Base-by-base conservation (phyloP, 2,113 vertebrate genomes). In the Sceloporus tristichus region DNA sequence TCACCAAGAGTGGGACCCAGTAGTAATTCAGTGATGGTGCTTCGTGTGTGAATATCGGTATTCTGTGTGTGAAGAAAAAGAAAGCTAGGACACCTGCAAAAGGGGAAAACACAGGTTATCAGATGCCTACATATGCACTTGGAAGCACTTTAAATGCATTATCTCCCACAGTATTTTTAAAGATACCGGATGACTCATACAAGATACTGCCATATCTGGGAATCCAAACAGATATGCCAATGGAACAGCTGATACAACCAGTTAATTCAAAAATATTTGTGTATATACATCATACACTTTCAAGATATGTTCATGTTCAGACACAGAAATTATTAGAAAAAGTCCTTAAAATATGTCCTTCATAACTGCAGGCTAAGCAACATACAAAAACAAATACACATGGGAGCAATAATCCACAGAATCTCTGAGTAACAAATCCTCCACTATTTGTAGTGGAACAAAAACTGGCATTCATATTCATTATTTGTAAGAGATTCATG, bases 1-100 rank as follows among this genome's bases (percentile, higher is more conserved):
- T 98, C 97, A 99, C 99, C 98, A 98, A 81, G 84, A 99, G 92
- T 4, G 99, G 99, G 48, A 99, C 96, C 98, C 98, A 99, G 96
- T 98, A 98, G 95, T 98, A 99, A 95, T 99, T 98, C 85, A 99
- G 93, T 1, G 95, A 89, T 0, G 98, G 98, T 62, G 98, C 97
- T 91, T 98, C 97, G 89, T 96, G 95, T 87, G 97, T 94, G 92
- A 98, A 95, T 42, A 94, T 0, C 3, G 98, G 96, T 88, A 99
- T 97, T 95, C 96, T 98, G 80, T 95, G 96, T 21, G 98, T 98
- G 96, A 99, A 99, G 95, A 99, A 97, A 85, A 99, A 98, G 96
- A 99, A 99, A 0, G 98, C 98, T 40, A 99, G 96, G 74, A 98
- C 94, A 91, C 99, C 99, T 99, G 91, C 8, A 95, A 95, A 90